Evolutionary conservation across 2,113 vertebrate species (phyloP), one percentile per base, ranked within the genome.

Genomic region (Pachyramphus minor): DNA sequence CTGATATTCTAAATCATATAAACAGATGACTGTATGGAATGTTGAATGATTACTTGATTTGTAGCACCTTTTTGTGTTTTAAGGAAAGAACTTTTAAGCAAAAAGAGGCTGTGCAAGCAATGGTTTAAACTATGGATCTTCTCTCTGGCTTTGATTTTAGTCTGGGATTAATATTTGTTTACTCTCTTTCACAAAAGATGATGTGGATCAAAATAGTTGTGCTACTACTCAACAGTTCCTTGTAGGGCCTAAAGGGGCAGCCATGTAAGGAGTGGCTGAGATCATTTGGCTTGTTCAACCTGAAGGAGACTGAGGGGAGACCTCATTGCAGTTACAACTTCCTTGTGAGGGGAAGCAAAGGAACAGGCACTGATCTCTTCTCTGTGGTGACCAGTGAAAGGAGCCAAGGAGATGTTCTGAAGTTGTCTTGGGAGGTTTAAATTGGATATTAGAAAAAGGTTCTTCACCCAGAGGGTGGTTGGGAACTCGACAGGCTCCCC

Each of bases 291-390:
- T 14, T 41, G 11, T 25, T 35, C 62, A 62, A 62, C 41, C 78
- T 55, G 30, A 47, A 49, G 52, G 39, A 41, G n/a, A 19, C 47
- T 47, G 47, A 76, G 21, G 33, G 41, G 41, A 69, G 0, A 47
- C 12, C 47, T 76, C 41, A 5, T 1, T 69, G n/a, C 24, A 21
- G 6, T 8, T 13, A 42, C 47, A 55, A 1, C 25, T 76, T 47
- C 62, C 71, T 7, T 17, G 7, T 0, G 2, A 35, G 18, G 49
- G 12, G 35, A 63, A 8, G 24, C 0, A 6, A 17, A 68, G n/a
- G 30, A 25, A 7, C 39, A 35, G 35, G 5, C 22, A 44, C 41
- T 33, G 56, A 17, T 33, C 14, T 37, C 30, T 33, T 49, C 6
- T 49, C 49, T 33, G 25, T 19, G 27, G 41, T 33, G 41, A 14